Percentiles rank a stretch among this genome's conserved stretches.
Evolutionary conservation across 2,797 vertebrate species (phyloP).

Genomic region (Phrynocephalus forsythii): DNA sequence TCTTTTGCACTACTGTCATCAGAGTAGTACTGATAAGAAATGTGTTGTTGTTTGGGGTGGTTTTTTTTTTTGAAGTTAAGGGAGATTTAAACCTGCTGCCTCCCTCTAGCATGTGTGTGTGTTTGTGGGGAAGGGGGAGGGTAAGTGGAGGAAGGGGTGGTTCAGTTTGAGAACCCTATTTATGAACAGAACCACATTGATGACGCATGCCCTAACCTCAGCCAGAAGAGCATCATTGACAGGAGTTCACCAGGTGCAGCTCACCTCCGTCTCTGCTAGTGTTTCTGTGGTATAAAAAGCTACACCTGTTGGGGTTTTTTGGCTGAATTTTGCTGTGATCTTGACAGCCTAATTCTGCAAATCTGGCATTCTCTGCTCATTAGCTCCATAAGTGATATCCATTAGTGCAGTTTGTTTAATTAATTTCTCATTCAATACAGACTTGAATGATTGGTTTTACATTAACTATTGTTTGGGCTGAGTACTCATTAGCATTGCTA

Average conservation of each 20-base stretch:
- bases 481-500: neutral
- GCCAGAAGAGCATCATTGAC: neutral
- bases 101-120: too few species aligned
- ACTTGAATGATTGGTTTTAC: slow-evolving; percentile 17
- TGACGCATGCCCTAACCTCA: neutral
- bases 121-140: too few species aligned
- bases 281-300: neutral
- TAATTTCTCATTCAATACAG: slow-evolving; percentile 31
- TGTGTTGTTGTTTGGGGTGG: too few species aligned
- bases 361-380: slow-evolving; percentile 11
- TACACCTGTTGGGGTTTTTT: neutral
- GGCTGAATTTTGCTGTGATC: neutral
- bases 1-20: too few species aligned
- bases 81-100: too few species aligned
- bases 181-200: neutral
- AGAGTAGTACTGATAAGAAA: too few species aligned
- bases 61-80: too few species aligned
- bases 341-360: slow-evolving; percentile 9
- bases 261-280: neutral
- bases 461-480: neutral
- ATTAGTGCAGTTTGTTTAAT: slow-evolving; percentile 33
- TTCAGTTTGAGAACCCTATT: neutral
- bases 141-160: neutral
- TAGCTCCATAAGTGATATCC: slow-evolving; percentile 28
- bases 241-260: neutral